Evolutionary conservation across 2,113 vertebrate species (phyloP), one percentile per base, ranked within the genome.

Genomic region (Heptranchias perlo): DNA sequence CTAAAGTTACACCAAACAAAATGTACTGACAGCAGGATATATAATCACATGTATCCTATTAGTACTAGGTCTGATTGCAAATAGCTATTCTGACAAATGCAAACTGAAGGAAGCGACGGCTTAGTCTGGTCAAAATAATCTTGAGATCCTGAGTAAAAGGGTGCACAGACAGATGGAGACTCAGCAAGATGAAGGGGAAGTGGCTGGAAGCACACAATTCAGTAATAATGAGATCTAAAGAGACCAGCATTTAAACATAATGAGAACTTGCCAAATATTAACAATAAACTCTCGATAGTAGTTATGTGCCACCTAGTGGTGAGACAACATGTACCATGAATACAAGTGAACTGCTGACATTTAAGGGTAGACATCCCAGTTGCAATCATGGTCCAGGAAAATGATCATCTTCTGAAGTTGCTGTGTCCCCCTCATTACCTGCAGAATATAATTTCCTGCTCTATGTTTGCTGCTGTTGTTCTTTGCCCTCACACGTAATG

Each of bases 301-400:
- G 89, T 93, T 8, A 93, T 62, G 58, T 39, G 89, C 89, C 89
- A 93, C 61, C 89, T 93, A 39, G 89, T 93, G 89, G 58, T 62
- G 18, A 62, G 58, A n/a, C 6, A 35, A 58, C 58, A 62, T 21
- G 23, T 21, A n/a, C 31, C 4, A 62, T 54, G n/a, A 84, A 47
- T 16, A 44, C 84, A 87, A 87, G 47, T 87, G 84, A 31, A 89
- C 86, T 14, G 14, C 13, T 58, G 86, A 89, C 86, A 54, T 54
- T 52, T 49, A 49, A 28, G 47, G 84, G 6, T 7, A 23, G 44
- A 47, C 78, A 23, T 84, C 16, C 16, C 78, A 87, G 18, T 1
- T 13, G 23, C 52, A 61, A 61, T 92, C 31, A 61, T 82, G 35
- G 5, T 35, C 14, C 31, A 61, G 31, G 3, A 61, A 58, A 91